Evolutionary conservation across 1,140 invertebrate genomes (phyloP).

Genomic region (Drosophila jambulina): DNA sequence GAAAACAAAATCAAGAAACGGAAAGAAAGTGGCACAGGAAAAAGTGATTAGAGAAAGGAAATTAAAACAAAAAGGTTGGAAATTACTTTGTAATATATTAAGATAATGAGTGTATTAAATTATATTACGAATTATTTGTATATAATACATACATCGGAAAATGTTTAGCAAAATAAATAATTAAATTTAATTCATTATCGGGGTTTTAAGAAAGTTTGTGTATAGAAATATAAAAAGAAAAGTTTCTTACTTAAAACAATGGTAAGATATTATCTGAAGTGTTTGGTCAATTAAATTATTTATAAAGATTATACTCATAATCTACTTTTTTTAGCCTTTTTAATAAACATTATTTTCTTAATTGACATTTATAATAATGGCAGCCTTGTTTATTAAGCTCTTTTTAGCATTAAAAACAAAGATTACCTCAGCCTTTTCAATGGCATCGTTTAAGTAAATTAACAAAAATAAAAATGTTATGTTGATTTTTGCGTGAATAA

Average conservation of each 20-base stretch:
- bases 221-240: too few species aligned
- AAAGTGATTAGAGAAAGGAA: constrained; percentile 32
- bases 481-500: constrained; percentile 4
- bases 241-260: too few species aligned
- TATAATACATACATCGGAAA: not conserved
- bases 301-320: too few species aligned
- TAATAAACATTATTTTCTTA: not conserved
- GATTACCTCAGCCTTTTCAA: constrained; percentile 7
- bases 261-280: too few species aligned
- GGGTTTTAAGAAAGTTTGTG: not conserved
- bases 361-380: not conserved
- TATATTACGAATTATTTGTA: not conserved
- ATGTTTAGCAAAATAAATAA: not conserved
- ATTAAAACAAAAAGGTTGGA: constrained; percentile 8
- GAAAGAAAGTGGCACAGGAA: constrained; percentile 47
- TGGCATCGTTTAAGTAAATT: constrained; percentile 5
- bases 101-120: not conserved
- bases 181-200: not conserved
- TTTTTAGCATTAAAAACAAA: not conserved
- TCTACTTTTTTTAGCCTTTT: too few species aligned
- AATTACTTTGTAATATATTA: constrained; percentile 5
- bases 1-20: constrained; percentile 30
- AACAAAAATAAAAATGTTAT: constrained; percentile 6
- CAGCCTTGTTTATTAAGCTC: not conserved
- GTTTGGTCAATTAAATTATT: too few species aligned